phyloP scores from a whole-genome alignment of 2,113 vertebrate genomes.

The Prietella phreatophila region DNA sequence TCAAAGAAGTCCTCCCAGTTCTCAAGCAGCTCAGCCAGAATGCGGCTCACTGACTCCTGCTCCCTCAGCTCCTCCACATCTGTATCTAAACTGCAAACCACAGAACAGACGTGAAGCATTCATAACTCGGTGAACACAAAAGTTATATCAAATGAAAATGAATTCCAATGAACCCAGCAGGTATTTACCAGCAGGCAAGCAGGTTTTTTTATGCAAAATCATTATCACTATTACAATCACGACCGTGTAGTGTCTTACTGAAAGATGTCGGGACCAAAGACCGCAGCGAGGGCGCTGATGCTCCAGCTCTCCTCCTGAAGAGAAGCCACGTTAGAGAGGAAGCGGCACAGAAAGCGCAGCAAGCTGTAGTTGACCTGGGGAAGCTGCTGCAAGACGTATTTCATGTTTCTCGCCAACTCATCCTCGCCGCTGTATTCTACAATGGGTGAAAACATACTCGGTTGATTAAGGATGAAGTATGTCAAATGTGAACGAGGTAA shows the following conservation, averaged over 20 bases:
- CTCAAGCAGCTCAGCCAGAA: constrained; percentile 91
- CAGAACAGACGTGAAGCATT: constrained; percentile 36
- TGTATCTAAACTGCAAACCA: constrained; percentile 78
- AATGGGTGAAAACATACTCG: constrained; percentile 58
- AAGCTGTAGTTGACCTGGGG: constrained; percentile 94
- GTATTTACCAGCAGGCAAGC: too few relatives aligned
- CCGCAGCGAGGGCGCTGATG: constrained; percentile 86
- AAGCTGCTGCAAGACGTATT: constrained; percentile 95
- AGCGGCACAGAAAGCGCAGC: constrained; percentile 94
- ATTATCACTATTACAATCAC: background rate
- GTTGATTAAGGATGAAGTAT: background rate
- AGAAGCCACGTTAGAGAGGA: constrained; percentile 90
- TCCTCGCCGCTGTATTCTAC: constrained; percentile 93
- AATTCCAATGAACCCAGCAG: background rate
- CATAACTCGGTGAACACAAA: background rate
- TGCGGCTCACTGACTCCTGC: constrained; percentile 90
- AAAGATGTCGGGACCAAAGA: constrained; percentile 96
- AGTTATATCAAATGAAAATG: background rate
- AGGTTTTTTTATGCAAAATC: background rate
- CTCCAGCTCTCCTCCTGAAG: constrained; percentile 95
- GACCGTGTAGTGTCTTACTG: constrained; percentile 77
- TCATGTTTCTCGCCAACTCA: constrained; percentile 90
- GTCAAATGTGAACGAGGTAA: background rate
- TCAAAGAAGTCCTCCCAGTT: constrained; percentile 95
- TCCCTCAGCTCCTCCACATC: constrained; percentile 92